Evolutionary conservation across 2,888 invertebrate genomes (phyloP).

Genomic region (Drosophila bunnanda): DNA sequence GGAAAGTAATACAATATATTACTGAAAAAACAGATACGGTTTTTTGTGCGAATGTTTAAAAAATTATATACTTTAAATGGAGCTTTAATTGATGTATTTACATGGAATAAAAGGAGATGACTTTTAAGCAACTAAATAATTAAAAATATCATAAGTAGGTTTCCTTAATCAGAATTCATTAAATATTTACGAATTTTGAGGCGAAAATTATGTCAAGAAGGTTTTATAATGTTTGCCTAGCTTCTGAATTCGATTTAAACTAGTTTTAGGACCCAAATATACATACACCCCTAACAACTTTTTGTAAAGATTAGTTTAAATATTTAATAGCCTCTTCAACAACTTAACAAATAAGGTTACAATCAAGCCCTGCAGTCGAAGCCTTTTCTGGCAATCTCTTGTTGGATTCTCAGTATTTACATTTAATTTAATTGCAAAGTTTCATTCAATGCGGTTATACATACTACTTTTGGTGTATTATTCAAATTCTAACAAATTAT

Average conservation of each 20-base stretch:
- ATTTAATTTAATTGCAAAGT: conserved; percentile 35
- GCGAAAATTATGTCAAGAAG: no score
- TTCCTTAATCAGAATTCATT: not conserved
- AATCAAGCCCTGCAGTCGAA: not conserved
- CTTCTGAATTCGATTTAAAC: not conserved
- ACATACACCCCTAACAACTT: not conserved
- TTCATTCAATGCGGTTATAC: conserved; percentile 31
- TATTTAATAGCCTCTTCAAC: not conserved
- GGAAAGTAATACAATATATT: not conserved
- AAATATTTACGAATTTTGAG: not conserved
- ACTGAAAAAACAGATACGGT: not conserved
- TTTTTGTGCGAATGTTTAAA: not conserved
- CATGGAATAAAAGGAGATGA: not conserved
- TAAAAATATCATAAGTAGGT: not conserved
- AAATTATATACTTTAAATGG: no score
- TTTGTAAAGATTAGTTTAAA: not conserved
- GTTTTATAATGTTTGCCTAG: not conserved
- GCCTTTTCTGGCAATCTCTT: conserved; percentile 1
- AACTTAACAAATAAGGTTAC: not conserved
- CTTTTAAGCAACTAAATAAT: not conserved
- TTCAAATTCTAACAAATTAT: conserved; percentile 41
- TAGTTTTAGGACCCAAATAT: not conserved
- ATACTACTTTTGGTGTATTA: conserved; percentile 28
- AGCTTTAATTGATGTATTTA: not conserved
- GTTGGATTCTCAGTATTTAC: not conserved